phyloP scores from a whole-genome alignment of 2,888 invertebrate species.

The Plagiodera versicolora region DNA sequence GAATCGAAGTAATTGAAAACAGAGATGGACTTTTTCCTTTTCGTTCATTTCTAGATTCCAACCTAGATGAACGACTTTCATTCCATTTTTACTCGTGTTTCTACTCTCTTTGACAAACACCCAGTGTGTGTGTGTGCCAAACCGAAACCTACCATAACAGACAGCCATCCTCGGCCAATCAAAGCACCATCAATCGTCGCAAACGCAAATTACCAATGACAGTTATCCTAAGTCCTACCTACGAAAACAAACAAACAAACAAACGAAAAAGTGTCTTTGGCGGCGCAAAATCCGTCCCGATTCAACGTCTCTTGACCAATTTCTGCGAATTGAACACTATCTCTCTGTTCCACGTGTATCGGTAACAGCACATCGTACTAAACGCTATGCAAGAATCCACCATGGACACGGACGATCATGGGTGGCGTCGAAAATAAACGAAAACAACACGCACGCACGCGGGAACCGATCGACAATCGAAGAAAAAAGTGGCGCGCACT shows the following conservation, averaged over 20 bases:
- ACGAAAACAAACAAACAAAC: slow-evolving; percentile 33
- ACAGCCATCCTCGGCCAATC: slow-evolving; percentile 46
- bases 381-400: slow-evolving; percentile 44
- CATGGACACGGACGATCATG: slow-evolving; percentile 28
- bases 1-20: no score
- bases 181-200: slow-evolving; percentile 37
- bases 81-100: no score
- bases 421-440: not conserved
- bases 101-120: no score
- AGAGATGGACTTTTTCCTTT: no score
- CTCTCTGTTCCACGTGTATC: slow-evolving; percentile 90
- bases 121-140: no score
- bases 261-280: slow-evolving; percentile 28
- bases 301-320: slow-evolving; percentile 90
- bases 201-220: no score
- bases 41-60: no score
- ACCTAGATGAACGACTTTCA: no score
- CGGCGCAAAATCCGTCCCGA: slow-evolving; percentile 32
- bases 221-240: no score
- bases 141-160: slow-evolving; percentile 51
- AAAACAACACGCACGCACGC: no score
- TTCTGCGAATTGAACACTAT: slow-evolving; percentile 92
- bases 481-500: no score
- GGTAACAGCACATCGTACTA: slow-evolving; percentile 78
- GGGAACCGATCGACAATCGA: no score